Evolutionary conservation across 2,888 invertebrate genomes (phyloP), one percentile per base, ranked within the genome.

Genomic region (Drosophila neonasuta): DNA sequence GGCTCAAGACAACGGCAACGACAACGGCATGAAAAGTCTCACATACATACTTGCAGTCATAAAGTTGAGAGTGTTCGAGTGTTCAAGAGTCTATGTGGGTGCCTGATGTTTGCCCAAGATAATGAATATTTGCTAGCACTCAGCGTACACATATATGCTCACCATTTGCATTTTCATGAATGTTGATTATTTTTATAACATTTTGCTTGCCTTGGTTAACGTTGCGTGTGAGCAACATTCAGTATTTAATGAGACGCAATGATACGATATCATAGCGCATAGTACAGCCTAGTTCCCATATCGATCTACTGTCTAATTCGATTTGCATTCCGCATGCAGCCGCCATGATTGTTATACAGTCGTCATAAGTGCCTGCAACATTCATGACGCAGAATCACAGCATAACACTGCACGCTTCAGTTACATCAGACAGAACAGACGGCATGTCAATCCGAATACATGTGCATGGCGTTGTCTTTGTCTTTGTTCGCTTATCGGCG

Each of bases 281-380:
- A 41, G 2, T 4, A 24, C 17, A 13, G 10, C 34, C 36, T 13
- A 39, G 13, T 9, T 13, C 29, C 6, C 4, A 32, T 64, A 77
- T 81, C 62, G 57, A 77, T 73, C 50, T 41, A 30, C 30, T 46
- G 30, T 57, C 46, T 73, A 64, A 68, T 69, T 71, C 42, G 52
- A 63, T 49, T 62, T 30, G 41, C 42, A 44, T 50, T 44, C 13
- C 49, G 36, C 54, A 48, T 49, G 55, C 32, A 51, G 20, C 44
- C 56, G 68, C 44, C 59, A 50, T 17, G 41, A 32, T 32, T 51
- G 20, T 46, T 24, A 7, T 55, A 44, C 50, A 36, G n/a, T n/a
- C 11, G 58, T 51, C 48, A 68, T 41, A 44, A 51, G 36, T 50
- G 46, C 34, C 7, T 15, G 15, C 20, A 17, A 13, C 24, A 10